Base-by-base conservation (phyloP, 1,140 invertebrate genomes). In the Macrotrachela quadricornifera region DNA sequence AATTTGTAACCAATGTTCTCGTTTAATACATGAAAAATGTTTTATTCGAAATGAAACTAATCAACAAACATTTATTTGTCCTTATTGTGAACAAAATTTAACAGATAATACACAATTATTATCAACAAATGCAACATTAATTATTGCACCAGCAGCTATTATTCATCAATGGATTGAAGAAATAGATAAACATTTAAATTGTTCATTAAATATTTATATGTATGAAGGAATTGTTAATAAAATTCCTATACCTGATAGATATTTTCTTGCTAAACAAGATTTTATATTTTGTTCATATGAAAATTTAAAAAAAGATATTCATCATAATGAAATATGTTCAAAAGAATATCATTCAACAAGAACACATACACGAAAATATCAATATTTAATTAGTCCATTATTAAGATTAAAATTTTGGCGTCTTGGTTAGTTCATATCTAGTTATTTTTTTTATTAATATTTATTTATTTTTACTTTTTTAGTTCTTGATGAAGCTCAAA, bases 401-500 rank as follows among this genome's bases (percentile, higher is more conserved):
- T 65, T 74, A 1, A 73, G 74, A 60, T 71, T 84, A 0, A 64
- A 78, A 47, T 85, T 79, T 79, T 83, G 80, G 80, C 71, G 82
- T 56, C 64, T 70, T 58, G 59, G 64, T 60, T 37, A 9, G 49
- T 36, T 16, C 14, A 41, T 16, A 1, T 14, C 40, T 40, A 30
- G 2, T 30, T 4, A 2, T 30, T 30, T 30, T 30, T 30, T 8
- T 30, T 30, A 30, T 30, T 8, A 30, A 30, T 30, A 12, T 46
- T 46, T 13, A 14, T 0, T 42, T 10, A 15, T 13, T 17, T 18
- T 42, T n/a, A 30, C 79, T n/a, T n/a, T 63, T 30, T 30, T 30
- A 30, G 21, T 30, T 4, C 66, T 84, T 13, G 82, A 85, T 70
- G 82, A 85, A 71, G 81, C 80, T 41, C 82, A 85, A 69, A 81